Percentiles rank a stretch among this genome's conserved stretches.
Evolutionary conservation across 2,113 vertebrate genomes (phyloP).

Genomic region (Maylandia zebra): DNA sequence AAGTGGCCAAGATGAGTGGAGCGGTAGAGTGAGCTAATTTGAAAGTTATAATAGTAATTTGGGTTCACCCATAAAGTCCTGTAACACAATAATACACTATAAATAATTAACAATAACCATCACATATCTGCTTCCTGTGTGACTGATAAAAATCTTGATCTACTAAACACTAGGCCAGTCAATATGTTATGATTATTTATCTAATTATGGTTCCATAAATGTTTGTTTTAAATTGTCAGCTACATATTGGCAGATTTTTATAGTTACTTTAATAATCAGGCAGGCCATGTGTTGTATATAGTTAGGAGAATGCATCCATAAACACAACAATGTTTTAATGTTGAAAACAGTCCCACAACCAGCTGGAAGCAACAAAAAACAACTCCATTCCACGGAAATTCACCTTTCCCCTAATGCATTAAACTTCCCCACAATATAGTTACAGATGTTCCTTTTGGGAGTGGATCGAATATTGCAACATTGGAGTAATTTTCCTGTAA

Average conservation of each 20-base stretch:
- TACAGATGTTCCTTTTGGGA: not conserved
- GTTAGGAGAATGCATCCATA: not conserved
- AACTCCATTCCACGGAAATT: not conserved
- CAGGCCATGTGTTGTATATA: not conserved
- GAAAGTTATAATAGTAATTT: not conserved
- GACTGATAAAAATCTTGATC: not conserved
- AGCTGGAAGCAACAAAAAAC: not conserved
- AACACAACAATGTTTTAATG: not conserved
- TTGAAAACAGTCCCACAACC: not conserved
- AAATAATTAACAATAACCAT: not conserved
- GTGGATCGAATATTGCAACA: not conserved
- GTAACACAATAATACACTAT: not conserved
- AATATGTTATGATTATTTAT: not conserved
- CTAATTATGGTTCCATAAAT: not conserved
- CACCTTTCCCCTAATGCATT: not conserved
- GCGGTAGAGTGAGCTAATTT: not conserved
- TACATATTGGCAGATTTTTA: not conserved
- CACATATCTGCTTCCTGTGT: not conserved
- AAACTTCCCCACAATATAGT: not conserved
- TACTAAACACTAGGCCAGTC: not conserved
- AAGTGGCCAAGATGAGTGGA: not conserved
- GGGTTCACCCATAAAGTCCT: not conserved
- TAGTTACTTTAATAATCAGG: not conserved
- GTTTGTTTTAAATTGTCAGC: not conserved
- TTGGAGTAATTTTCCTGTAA: not conserved